These are phyloP conservation scores for Lutra lutra DNA, from an alignment of 2,797 vertebrate species.

Conservation along the genomic window DNA sequence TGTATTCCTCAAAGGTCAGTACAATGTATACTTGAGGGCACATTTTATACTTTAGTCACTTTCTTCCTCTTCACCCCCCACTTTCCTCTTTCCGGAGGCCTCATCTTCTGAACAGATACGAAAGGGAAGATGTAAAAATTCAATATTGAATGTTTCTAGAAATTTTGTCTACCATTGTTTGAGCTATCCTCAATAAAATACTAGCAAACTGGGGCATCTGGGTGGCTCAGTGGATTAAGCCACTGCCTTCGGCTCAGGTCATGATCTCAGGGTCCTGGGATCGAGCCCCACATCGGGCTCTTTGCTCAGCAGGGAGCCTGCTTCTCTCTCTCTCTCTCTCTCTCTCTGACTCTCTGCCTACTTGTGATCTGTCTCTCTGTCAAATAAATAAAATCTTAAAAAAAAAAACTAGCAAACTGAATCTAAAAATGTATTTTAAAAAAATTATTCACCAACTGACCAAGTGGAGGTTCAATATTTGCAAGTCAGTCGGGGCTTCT, in stretches of 20 bases:
- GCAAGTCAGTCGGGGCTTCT: not conserved
- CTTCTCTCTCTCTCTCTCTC: too few species aligned
- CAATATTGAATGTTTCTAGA: not conserved
- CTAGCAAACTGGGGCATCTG: not conserved
- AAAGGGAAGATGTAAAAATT: not conserved
- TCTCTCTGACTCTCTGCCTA: too few species aligned
- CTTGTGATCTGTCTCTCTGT: too few species aligned
- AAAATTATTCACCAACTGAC: not conserved
- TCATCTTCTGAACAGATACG: not conserved
- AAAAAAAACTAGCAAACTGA: not conserved
- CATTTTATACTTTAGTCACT: not conserved
- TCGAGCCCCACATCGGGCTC: too few species aligned
- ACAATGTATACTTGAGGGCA: not conserved
- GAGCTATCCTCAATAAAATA: not conserved
- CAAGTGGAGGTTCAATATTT: not conserved
- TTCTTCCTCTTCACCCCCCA: slow-evolving; percentile 5
- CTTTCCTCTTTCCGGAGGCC: slow-evolving; percentile 29
- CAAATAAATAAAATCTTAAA: too few species aligned
- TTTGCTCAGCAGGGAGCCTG: too few species aligned
- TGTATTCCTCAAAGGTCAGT: not conserved
- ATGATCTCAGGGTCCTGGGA: too few species aligned
- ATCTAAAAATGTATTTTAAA: not conserved
- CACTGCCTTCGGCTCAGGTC: too few species aligned
- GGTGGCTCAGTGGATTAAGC: too few species aligned
- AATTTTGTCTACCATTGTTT: not conserved